Evolutionary conservation across 92 coral and sea anemone genomes (phyloP), one percentile per base, ranked within the genome.

Genomic region (Porites rus): DNA sequence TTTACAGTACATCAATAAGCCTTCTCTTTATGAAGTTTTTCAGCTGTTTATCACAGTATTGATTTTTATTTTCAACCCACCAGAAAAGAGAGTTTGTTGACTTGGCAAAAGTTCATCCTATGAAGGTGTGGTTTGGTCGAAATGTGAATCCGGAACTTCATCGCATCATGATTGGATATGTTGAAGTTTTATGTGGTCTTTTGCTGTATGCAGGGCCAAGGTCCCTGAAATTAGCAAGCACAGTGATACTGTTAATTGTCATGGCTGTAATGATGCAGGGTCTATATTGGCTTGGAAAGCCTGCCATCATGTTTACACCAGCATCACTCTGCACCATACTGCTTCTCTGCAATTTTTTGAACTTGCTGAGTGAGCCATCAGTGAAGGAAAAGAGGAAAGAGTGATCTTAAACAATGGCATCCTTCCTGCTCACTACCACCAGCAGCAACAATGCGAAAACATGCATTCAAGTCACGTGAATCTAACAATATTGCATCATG

Each of bases 61-160:
- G 63, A 17, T 17, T 22, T 19, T n/a, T 4, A 38, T 50, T 71
- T 19, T 60, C n/a, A 50, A 31, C 69, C 38, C 76, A 53, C n/a
- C 87, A 94, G 98, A 92, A 90, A 85, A 78, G 6, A 16, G 86
- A 89, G 74, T 94, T 94, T 85, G 90, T 77, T 10, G 85, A 85
- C 22, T 85, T 62, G 68, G 90, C 93, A 75, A 87, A 81, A 74
- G 95, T 87, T 1, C 89, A 91, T 78, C 98, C 98, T 18, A 58
- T 90, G 46, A 90, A 78, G 77, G 77, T 90, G 58, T 66, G 85
- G 85, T 90, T 94, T 84, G 90, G 84, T 64, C 93, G 91, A 38
- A 65, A 81, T 60, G 90, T 92, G 21, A 89, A 88, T 16, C 91
- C 92, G 25, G 72, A 80, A 3, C 58, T 78, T 0, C 84, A 92